Evolutionary conservation across 2,888 invertebrate genomes (phyloP), one percentile per base, ranked within the genome.

Genomic region (Macropis europaea): DNA sequence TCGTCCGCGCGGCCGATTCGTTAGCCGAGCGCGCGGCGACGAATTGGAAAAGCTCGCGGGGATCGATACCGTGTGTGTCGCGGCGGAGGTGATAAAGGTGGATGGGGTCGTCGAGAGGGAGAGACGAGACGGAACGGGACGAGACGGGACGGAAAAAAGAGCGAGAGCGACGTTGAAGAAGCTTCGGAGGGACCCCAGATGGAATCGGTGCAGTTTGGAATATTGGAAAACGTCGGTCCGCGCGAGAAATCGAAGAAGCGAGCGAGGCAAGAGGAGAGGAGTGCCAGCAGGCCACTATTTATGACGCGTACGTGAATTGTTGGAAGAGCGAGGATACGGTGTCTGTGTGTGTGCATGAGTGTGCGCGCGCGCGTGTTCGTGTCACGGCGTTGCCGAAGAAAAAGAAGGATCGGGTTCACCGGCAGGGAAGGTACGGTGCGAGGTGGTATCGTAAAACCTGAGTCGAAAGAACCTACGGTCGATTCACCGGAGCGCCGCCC

Each of bases 231-330:
- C 75, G 86, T 86, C 84, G 83, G 81, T 82, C 57, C 82, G 79
- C 64, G 81, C 60, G 60, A 71, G 66, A 69, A 70, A 70, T 57
- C 59, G 80, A 73, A 56, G 76, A 60, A 73, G 56, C n/a, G 60
- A 36, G 43, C 63, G 59, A 36, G 53, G 53, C 53, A 70, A 70
- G 57, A 57, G 59, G 78, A 62, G 77, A 63, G 71, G 50, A 80
- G 78, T 66, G 73, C 73, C 69, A 80, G 76, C 68, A 56, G 79
- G 79, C 64, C 80, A 82, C 81, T 89, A 88, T 89, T 89, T 89
- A 89, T 89, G 88, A 89, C 84, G 82, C 84, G 87, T 87, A 89
- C 88, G 88, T 89, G 88, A 85, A 84, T 87, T 87, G 84, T 80
- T 77, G 83, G 82, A 83, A 73, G 73, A 73, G 59, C 63, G 76